A percentile compares a stretch with the other conserved stretches of the same genome.
Conservation (phyloP, 1,140 invertebrate species). For the Solenopsis fugax region DNA sequence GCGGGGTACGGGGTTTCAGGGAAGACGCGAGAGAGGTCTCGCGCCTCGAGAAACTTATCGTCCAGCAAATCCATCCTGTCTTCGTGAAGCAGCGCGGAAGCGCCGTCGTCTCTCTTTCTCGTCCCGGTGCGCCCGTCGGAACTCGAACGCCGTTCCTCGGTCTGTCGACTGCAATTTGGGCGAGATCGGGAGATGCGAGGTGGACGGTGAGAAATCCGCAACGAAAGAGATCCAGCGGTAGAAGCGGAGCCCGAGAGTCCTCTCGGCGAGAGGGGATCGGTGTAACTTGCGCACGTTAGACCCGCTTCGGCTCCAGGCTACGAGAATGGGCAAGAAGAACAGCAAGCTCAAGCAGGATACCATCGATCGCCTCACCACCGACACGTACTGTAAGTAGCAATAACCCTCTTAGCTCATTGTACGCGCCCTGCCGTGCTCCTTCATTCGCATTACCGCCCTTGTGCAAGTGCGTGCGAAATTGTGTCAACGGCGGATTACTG, state of each 20-base stretch:
- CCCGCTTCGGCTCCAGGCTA: neutral
- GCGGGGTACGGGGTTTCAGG: neutral
- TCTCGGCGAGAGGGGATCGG: neutral
- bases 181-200: constrained; percentile 66
- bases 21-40: neutral
- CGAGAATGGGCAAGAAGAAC: constrained; percentile 91
- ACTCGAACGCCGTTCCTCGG: neutral
- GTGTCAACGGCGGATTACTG: neutral
- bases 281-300: constrained; percentile 13
- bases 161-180: neutral
- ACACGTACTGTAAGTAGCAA: constrained; percentile 95
- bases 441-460: neutral
- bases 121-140: neutral
- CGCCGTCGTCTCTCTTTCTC: neutral
- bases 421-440: neutral
- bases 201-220: constrained; percentile 67
- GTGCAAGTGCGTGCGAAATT: constrained; percentile 17
- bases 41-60: neutral
- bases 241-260: neutral
- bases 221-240: neutral
- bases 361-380: constrained; percentile 94
- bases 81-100: neutral
- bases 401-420: constrained; percentile 3
- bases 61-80: constrained; percentile 19
- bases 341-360: constrained; percentile 97